These are phyloP conservation scores for Ictalurus punctatus DNA, from an alignment of 2,113 vertebrate genomes.

Conservation along the genomic window DNA sequence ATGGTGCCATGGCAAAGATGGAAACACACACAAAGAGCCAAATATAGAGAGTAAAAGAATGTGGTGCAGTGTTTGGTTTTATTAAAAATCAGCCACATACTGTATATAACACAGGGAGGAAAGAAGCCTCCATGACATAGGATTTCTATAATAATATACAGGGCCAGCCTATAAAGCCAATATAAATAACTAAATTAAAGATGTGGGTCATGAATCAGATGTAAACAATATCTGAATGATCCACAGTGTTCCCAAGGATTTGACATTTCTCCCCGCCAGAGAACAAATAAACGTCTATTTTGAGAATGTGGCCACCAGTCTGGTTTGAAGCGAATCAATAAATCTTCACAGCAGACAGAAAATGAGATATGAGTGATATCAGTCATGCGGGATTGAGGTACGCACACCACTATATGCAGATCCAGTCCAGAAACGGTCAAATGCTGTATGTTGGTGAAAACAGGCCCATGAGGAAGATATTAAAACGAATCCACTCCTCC, in stretches of 20 bases:
- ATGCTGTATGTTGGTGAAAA: not conserved
- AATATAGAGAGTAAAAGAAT: conserved; percentile 57
- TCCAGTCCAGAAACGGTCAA: not conserved
- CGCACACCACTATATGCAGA: not conserved
- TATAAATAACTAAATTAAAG: conserved; percentile 43
- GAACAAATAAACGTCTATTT: conserved; percentile 40
- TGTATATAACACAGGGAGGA: conserved; percentile 56
- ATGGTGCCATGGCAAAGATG: not conserved
- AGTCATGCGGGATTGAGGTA: not conserved
- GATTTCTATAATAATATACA: conserved; percentile 19
- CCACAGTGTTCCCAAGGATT: conserved; percentile 14
- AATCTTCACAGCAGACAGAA: conserved; percentile 8
- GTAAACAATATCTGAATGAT: conserved; percentile 34
- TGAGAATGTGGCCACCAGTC: conserved; percentile 38
- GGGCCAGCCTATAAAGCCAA: conserved; percentile 14
- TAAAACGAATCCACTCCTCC: conserved; percentile 30
- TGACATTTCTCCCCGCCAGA: conserved; percentile 31
- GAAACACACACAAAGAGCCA: not conserved
- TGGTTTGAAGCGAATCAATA: conserved; percentile 38
- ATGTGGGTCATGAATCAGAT: conserved; percentile 33
- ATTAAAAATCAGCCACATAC: conserved; percentile 64
- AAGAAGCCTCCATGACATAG: conserved; percentile 55
- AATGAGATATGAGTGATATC: conserved; percentile 19
- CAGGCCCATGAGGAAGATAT: conserved; percentile 14
- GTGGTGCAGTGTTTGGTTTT: conserved; percentile 35